Percentiles rank a stretch among this genome's conserved stretches.
Evolutionary conservation across 2,888 invertebrate species (phyloP).

Genomic region (Serripes groenlandicus): DNA sequence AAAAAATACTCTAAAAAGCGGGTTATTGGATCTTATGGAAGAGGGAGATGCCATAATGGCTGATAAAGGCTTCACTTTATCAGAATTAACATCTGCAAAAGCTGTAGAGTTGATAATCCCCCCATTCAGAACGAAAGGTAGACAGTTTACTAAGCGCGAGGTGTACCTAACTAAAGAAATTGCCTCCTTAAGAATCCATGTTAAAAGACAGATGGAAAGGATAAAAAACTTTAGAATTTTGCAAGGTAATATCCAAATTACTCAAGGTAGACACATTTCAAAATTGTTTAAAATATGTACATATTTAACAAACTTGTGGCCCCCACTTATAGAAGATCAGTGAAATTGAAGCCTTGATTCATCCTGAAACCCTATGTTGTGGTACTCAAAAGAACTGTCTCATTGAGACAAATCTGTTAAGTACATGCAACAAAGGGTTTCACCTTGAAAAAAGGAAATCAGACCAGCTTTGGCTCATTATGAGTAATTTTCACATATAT

Average conservation of each 20-base stretch:
- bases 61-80: constrained; percentile 64
- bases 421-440: too few relatives aligned
- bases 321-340: too few relatives aligned
- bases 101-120: constrained; percentile 44
- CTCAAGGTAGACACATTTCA: neutral
- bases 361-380: too few relatives aligned
- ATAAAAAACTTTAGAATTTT: constrained; percentile 41
- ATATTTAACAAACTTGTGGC: constrained; percentile 25
- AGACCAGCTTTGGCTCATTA: too few relatives aligned
- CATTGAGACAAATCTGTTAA: too few relatives aligned
- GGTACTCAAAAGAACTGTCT: too few relatives aligned
- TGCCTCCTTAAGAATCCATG: constrained; percentile 38
- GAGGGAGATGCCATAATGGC: constrained; percentile 62
- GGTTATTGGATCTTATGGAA: constrained; percentile 56
- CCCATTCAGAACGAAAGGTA: constrained; percentile 43
- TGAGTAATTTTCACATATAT: too few relatives aligned
- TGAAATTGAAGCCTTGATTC: too few relatives aligned
- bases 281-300: constrained; percentile 39
- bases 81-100: constrained; percentile 44
- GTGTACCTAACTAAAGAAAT: constrained; percentile 39
- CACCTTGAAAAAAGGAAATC: too few relatives aligned
- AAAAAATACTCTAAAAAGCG: constrained; percentile 43
- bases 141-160: constrained; percentile 32
- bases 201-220: constrained; percentile 35
- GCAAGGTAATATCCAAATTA: constrained; percentile 45